A percentile compares a stretch with the other conserved stretches of the same genome.
Evolutionary conservation across 2,888 invertebrate species (phyloP).

Genomic region (Aphidius colemani): DNA sequence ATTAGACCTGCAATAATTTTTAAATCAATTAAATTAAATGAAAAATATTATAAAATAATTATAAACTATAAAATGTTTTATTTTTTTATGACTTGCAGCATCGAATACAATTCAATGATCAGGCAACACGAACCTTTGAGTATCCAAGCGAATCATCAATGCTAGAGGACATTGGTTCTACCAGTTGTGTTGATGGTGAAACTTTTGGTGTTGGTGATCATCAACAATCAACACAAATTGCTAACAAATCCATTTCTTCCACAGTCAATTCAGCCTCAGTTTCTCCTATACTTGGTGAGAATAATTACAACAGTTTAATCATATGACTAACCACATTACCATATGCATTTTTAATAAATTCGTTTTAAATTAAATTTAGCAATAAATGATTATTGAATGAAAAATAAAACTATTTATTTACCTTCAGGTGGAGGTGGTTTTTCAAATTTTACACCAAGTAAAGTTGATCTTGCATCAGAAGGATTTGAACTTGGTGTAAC

Average conservation of each 20-base stretch:
- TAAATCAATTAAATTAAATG: no score
- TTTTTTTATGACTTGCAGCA: conserved; percentile 65
- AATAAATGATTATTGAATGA: no score
- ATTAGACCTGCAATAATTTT: no score
- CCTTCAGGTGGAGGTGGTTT: conserved; percentile 60
- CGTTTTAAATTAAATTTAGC: conserved; percentile 35
- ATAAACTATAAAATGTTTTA: no score
- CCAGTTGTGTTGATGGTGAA: conserved; percentile 48
- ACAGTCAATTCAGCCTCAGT: conserved; percentile 16
- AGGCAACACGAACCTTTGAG: conserved; percentile 85
- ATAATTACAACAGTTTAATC: conserved; percentile 15
- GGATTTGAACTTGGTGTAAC: conserved; percentile 82
- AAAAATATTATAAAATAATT: neutral
- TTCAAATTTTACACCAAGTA: conserved; percentile 83
- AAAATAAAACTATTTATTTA: conserved; percentile 3
- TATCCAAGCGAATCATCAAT: conserved; percentile 91
- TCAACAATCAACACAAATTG: conserved; percentile 44
- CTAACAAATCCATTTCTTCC: conserved; percentile 41
- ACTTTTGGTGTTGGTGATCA: conserved; percentile 45
- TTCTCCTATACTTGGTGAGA: conserved; percentile 51
- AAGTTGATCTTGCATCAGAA: conserved; percentile 68
- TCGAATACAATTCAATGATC: conserved; percentile 88
- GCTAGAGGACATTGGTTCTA: conserved; percentile 65
- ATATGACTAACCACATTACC: no score
- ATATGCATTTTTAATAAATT: neutral